phyloP scores from a whole-genome alignment of 1,140 invertebrate genomes.

The Fopius arisanus region DNA sequence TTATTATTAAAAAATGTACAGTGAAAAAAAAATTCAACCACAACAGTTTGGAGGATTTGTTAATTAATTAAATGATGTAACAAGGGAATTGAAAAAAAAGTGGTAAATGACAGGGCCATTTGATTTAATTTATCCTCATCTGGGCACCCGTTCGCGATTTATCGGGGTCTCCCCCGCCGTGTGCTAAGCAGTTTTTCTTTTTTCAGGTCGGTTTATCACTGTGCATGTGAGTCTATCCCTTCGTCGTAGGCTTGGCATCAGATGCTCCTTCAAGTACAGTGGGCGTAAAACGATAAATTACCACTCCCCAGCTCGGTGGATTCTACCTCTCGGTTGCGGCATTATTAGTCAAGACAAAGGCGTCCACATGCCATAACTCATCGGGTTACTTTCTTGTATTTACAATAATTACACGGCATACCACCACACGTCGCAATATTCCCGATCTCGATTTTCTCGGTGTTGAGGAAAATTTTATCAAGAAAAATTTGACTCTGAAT shows the following conservation, averaged over 20 bases:
- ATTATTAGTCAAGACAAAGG: constrained; percentile 46
- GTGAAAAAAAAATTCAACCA: too few relatives aligned
- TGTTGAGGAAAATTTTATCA: too few relatives aligned
- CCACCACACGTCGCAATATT: constrained; percentile 4
- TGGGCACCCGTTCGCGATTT: constrained; percentile 2
- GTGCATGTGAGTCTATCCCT: neutral
- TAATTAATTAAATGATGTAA: neutral
- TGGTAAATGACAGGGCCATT: constrained; percentile 28
- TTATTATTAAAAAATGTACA: too few relatives aligned
- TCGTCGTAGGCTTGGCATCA: constrained; percentile 4
- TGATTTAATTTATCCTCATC: constrained; percentile 27
- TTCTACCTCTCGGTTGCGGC: constrained; percentile 26
- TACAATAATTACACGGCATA: constrained; percentile 45
- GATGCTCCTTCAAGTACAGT: neutral
- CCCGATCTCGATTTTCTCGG: neutral
- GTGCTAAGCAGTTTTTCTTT: neutral
- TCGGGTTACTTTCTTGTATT: constrained; percentile 39
- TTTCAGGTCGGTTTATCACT: neutral
- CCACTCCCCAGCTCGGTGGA: constrained; percentile 3
- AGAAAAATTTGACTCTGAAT: too few relatives aligned
- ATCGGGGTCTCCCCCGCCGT: neutral
- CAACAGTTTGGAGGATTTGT: too few relatives aligned
- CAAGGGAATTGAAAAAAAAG: neutral
- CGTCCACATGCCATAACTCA: constrained; percentile 35
- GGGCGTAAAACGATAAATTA: constrained; percentile 40